These are phyloP conservation scores for Chitala chitala DNA, from an alignment of 2,113 vertebrate genomes.

Conservation along the genomic window DNA sequence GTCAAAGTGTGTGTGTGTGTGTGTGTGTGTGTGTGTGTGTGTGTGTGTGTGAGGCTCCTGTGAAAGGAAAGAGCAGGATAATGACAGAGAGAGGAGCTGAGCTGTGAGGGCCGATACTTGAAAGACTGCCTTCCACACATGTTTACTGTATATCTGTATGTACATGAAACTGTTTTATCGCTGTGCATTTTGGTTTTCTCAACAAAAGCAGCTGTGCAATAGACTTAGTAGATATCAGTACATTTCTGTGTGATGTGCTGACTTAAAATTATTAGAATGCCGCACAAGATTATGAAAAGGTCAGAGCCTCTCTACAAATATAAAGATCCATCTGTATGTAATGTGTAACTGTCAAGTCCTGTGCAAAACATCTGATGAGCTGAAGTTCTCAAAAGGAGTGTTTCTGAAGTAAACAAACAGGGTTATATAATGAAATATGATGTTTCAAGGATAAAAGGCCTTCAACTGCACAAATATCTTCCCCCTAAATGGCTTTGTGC, in stretches of 20 bases:
- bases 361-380: not conserved
- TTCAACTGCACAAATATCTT: no score
- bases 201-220: not conserved
- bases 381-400: no score
- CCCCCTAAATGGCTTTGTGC: no score
- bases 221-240: not conserved
- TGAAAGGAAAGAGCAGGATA: not conserved
- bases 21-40: constrained; percentile 18
- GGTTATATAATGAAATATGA: no score
- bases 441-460: no score
- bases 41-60: no score
- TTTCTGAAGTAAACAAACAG: no score
- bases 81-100: not conserved
- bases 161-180: not conserved
- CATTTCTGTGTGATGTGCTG: not conserved
- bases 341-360: not conserved
- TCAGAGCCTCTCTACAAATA: not conserved
- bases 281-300: not conserved
- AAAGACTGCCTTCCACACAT: no score
- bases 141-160: not conserved
- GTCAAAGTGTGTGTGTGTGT: constrained; percentile 2
- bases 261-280: not conserved
- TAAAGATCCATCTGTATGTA: not conserved
- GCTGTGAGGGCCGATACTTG: not conserved
- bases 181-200: not conserved